phyloP scores from a whole-genome alignment of 2,797 vertebrate genomes.

The Rhynchotus rufescens region DNA sequence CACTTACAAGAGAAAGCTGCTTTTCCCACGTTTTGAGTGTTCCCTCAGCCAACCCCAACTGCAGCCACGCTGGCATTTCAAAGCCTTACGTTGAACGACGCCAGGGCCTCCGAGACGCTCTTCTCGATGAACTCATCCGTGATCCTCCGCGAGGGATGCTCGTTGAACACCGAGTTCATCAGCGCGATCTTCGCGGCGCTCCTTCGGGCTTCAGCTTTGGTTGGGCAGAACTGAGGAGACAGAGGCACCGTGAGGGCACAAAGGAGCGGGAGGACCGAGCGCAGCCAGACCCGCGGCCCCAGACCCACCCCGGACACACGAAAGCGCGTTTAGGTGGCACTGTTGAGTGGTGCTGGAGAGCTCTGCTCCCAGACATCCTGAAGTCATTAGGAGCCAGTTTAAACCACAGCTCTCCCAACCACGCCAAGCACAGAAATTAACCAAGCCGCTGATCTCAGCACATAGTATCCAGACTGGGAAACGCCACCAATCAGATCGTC shows the following conservation, averaged over 20 bases:
- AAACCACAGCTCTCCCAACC: slow-evolving; percentile 1
- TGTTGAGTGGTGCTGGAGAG: background rate
- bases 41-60: background rate
- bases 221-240: slow-evolving; percentile 90
- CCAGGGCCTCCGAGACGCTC: slow-evolving; percentile 94
- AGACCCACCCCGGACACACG: background rate
- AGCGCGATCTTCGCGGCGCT: slow-evolving; percentile 97
- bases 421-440: background rate
- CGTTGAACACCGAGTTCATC: slow-evolving; percentile 98
- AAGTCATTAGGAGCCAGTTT: slow-evolving; percentile 49
- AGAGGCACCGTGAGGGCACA: background rate
- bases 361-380: slow-evolving; percentile 41
- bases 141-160: slow-evolving; percentile 95
- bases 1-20: background rate
- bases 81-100: slow-evolving; percentile 92
- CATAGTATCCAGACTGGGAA: background rate
- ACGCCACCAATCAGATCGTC: background rate
- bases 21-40: background rate
- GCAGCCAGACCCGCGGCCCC: background rate
- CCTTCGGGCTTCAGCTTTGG: slow-evolving; percentile 92
- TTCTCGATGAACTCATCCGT: slow-evolving; percentile 98
- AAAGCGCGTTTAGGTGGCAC: background rate
- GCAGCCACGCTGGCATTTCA: background rate
- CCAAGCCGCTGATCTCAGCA: slow-evolving; percentile 61
- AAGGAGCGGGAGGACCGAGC: background rate